These are phyloP conservation scores for Cottoperca gobio DNA, from an alignment of 2,797 vertebrate species.

Conservation along the genomic window DNA sequence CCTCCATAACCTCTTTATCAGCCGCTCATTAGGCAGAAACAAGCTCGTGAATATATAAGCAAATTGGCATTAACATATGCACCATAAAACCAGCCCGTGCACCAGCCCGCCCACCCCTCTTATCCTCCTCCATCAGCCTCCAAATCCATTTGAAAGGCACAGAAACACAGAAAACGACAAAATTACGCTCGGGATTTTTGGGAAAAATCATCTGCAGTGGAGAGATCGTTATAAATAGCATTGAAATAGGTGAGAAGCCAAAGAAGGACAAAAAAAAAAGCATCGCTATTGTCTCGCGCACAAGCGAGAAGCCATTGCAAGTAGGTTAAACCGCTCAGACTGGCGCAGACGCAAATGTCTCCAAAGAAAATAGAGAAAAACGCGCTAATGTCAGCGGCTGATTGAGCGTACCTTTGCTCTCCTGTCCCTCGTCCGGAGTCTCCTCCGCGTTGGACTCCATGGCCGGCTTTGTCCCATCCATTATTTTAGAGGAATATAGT, in stretches of 20 bases:
- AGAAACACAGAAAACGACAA: slow-evolving; percentile 5
- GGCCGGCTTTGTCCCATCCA: slow-evolving; percentile 97
- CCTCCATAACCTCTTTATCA: slow-evolving; percentile 13
- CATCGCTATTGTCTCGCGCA: slow-evolving; percentile 72
- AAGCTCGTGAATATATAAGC: slow-evolving; percentile 38
- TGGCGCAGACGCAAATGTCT: slow-evolving; percentile 79
- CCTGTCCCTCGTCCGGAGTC: slow-evolving; percentile 95
- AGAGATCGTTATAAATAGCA: not conserved
- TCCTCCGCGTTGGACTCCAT: slow-evolving; percentile 97
- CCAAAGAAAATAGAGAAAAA: slow-evolving; percentile 42
- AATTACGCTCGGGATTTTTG: slow-evolving; percentile 2
- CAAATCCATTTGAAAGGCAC: slow-evolving; percentile 30
- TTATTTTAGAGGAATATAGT: slow-evolving; percentile 86
- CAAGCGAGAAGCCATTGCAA: slow-evolving; percentile 66
- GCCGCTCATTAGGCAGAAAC: slow-evolving; percentile 42
- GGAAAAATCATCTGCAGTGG: slow-evolving; percentile 7
- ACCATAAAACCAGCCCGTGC: slow-evolving; percentile 48
- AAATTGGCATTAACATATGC: slow-evolving; percentile 62
- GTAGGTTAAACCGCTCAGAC: slow-evolving; percentile 76
- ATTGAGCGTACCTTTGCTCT: slow-evolving; percentile 93
- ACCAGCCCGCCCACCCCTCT: slow-evolving; percentile 22
- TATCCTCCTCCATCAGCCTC: slow-evolving; percentile 10
- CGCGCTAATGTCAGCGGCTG: slow-evolving; percentile 39
- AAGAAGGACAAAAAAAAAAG: not conserved
- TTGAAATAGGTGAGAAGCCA: slow-evolving; percentile 26